Base-by-base conservation (phyloP, 2,888 invertebrate species). In the Limnephilus lunatus region DNA sequence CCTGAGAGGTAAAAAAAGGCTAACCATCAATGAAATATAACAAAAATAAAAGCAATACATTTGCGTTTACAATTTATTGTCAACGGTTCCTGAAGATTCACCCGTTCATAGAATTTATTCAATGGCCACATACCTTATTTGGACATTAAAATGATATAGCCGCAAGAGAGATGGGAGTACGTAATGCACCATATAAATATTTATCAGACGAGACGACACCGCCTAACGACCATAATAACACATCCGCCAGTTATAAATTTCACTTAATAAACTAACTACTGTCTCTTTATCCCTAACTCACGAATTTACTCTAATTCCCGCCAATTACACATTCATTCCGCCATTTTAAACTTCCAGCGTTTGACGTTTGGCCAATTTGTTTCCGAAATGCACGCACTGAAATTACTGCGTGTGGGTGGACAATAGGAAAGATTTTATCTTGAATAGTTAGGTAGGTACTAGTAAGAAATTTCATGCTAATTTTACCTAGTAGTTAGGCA, bases 301-400 rank as follows among this genome's bases (percentile, higher is more conserved):
- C 81, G 53, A 81, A 48, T 91, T 91, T 81, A 88, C 30, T 81
- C 81, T 88, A 81, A 87, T 91, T 87, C 88, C 87, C 87, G 86
- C 87, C 91, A 91, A 91, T 91, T 88, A 91, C 53, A 81, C 85
- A 91, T 90, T 90, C 86, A 80, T 90, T 35, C 81, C 81, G 87
- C 91, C 89, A 89, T 89, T 85, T 85, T 19, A 2, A 35, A 35
- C n/a, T 32, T 1, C 82, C 3, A 0, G 68, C 25, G 9, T 68
- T 68, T 68, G 68, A 68, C n/a, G 68, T 68, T 68, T 68, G 68
- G 25, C n/a, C 68, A 68, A 25, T 68, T 68, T 68, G 25, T 68
- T 68, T 68, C 25, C 68, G 25, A 68, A 68, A 68, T 68, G 68
- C 68, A 68, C 68, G 25, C 68, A n/a, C 25, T 68, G 25, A 2